Conservation (phyloP, 2,797 vertebrate genomes). For the Bradypodion ventrale region DNA sequence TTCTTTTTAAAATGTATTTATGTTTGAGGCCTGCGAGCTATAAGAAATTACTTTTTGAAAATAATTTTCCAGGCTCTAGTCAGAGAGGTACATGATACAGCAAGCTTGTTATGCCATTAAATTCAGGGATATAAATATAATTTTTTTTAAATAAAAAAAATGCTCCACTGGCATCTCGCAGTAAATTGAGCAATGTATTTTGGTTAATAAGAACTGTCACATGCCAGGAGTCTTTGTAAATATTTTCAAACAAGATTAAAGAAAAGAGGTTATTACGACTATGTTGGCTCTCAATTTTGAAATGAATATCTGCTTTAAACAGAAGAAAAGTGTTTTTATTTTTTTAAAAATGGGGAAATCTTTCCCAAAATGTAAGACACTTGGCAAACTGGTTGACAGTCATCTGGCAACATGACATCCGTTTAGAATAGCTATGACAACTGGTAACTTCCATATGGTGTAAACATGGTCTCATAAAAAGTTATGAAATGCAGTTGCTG, state of each 20-base stretch:
- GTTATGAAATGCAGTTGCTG: not conserved
- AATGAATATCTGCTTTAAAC: constrained; percentile 18
- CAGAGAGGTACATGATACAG: too few species aligned
- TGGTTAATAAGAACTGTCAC: not conserved
- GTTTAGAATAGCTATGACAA: constrained; percentile 36
- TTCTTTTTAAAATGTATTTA: too few species aligned
- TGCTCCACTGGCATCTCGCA: not conserved
- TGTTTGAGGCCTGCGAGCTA: too few species aligned
- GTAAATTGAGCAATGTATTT: constrained; percentile 22
- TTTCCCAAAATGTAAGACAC: constrained; percentile 1
- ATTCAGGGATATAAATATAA: not conserved
- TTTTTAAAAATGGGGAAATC: not conserved
- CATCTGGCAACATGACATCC: not conserved
- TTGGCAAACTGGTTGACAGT: constrained; percentile 26
- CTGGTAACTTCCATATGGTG: not conserved
- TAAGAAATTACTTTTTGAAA: not conserved
- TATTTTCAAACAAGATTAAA: constrained; percentile 19
- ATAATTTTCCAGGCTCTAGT: not conserved
- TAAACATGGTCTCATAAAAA: constrained; percentile 4
- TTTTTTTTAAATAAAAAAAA: not conserved
- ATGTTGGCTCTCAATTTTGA: constrained; percentile 3
- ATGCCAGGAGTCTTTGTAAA: constrained; percentile 24
- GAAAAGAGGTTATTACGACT: constrained; percentile 17
- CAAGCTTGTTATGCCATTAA: not conserved
- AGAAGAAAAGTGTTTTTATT: constrained; percentile 26